These are phyloP conservation scores for Osmoderma eremita DNA, from an alignment of 2,888 invertebrate genomes.

Conservation along the genomic window DNA sequence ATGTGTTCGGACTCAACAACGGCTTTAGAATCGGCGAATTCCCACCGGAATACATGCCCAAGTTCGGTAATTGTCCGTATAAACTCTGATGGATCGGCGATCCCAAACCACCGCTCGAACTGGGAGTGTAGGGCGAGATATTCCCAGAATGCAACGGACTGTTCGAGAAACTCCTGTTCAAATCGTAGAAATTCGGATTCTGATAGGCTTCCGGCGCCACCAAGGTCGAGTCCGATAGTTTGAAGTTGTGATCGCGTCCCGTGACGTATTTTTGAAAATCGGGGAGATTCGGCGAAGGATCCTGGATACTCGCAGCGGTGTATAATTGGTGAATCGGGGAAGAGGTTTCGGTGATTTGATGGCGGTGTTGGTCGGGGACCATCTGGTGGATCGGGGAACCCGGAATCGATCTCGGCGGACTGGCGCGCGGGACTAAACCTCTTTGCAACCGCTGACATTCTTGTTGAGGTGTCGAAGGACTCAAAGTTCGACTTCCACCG, in stretches of 20 bases:
- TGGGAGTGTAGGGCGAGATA: conserved; percentile 56
- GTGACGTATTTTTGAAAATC: conserved; percentile 64
- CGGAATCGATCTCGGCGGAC: conserved; percentile 69
- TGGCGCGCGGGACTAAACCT: conserved; percentile 63
- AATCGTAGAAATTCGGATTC: conserved; percentile 45
- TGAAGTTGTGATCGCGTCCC: conserved; percentile 42
- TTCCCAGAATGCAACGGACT: conserved; percentile 54
- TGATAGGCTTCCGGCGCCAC: conserved; percentile 44
- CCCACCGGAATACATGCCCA: conserved; percentile 56
- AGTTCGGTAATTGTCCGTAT: conserved; percentile 55
- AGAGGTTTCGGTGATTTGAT: conserved; percentile 59
- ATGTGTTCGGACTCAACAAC: conserved; percentile 56
- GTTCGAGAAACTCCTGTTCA: conserved; percentile 50
- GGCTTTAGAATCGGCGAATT: conserved; percentile 58
- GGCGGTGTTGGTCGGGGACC: conserved; percentile 55
- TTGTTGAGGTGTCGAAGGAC: conserved; percentile 75
- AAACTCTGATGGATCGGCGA: conserved; percentile 56
- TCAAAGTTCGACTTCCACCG: conserved; percentile 66
- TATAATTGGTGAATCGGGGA: conserved; percentile 72
- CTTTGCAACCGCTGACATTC: conserved; percentile 83
- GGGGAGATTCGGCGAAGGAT: conserved; percentile 54
- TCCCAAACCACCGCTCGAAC: conserved; percentile 56
- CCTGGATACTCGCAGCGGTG: conserved; percentile 37
- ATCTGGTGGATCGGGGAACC: conserved; percentile 72
- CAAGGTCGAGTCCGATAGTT: conserved; percentile 52